Conservation (phyloP, 2,888 invertebrate genomes). For the Hermodice carunculata region DNA sequence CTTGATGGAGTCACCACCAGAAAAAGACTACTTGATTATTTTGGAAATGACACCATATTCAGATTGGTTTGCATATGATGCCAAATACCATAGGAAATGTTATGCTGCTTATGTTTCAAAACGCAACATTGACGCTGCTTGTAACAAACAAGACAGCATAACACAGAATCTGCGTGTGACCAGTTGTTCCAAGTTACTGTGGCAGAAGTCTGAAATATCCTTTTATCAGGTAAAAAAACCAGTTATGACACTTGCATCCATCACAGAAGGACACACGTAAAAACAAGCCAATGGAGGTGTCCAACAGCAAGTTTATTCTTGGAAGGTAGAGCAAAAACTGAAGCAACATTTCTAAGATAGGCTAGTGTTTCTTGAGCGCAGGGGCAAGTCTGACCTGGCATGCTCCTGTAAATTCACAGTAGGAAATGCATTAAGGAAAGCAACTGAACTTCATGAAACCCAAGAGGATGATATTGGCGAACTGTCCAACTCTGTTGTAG, state of each 20-base stretch:
- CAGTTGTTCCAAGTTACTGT: too few relatives aligned
- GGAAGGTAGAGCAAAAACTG: background rate
- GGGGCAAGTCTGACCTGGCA: background rate
- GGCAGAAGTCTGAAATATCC: too few relatives aligned
- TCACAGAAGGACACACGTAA: too few relatives aligned
- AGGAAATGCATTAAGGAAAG: background rate
- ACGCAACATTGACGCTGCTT: background rate
- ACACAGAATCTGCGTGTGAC: too few relatives aligned
- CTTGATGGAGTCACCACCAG: background rate
- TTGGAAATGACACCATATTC: background rate
- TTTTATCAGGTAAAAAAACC: too few relatives aligned
- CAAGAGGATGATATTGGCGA: background rate
- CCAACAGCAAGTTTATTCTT: too few relatives aligned
- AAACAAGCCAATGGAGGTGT: too few relatives aligned
- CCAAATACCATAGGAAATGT: conserved; percentile 2
- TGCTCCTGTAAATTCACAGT: background rate
- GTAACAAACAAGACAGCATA: too few relatives aligned
- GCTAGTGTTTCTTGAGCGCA: background rate
- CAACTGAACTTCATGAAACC: background rate
- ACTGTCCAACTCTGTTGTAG: too few relatives aligned
- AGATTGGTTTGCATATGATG: conserved; percentile 9
- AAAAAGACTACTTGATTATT: background rate
- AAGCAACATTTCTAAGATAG: background rate
- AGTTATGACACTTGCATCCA: too few relatives aligned
- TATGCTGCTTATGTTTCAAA: conserved; percentile 1